Conservation (phyloP, 2,113 vertebrate species). For the Gymnorhina tibicen region DNA sequence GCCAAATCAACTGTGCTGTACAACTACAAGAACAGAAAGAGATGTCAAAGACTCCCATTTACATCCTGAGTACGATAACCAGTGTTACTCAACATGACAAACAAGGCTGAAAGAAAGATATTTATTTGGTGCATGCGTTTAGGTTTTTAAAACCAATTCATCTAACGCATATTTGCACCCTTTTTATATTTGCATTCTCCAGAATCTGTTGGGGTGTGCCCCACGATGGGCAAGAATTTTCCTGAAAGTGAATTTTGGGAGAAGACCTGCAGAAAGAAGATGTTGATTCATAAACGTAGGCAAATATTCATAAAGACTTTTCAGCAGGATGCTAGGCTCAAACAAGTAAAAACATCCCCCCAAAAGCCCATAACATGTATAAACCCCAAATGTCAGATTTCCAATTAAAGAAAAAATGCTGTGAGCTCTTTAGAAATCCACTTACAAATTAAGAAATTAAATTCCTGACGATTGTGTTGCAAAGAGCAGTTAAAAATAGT, state of each 20-base stretch:
- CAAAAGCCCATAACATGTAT: not conserved
- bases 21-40: not conserved
- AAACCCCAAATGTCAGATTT: not conserved
- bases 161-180: not conserved
- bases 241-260: not conserved
- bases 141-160: not conserved
- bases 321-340: not conserved
- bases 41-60: not conserved
- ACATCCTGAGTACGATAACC: not conserved
- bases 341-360: not conserved
- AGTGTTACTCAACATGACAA: not conserved
- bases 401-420: not conserved
- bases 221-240: not conserved
- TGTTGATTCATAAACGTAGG: not conserved
- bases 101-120: not conserved
- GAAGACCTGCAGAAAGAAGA: not conserved
- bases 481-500: not conserved
- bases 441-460: not conserved
- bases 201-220: not conserved
- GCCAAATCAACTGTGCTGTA: not conserved
- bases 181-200: not conserved
- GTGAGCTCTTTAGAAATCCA: not conserved
- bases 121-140: not conserved
- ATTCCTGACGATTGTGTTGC: not conserved
- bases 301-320: not conserved